Percentiles rank a stretch among this genome's conserved stretches.
These are phyloP conservation scores for Pangasius mekongensis DNA, from an alignment of 2,797 vertebrate genomes.

Conservation along the genomic window DNA sequence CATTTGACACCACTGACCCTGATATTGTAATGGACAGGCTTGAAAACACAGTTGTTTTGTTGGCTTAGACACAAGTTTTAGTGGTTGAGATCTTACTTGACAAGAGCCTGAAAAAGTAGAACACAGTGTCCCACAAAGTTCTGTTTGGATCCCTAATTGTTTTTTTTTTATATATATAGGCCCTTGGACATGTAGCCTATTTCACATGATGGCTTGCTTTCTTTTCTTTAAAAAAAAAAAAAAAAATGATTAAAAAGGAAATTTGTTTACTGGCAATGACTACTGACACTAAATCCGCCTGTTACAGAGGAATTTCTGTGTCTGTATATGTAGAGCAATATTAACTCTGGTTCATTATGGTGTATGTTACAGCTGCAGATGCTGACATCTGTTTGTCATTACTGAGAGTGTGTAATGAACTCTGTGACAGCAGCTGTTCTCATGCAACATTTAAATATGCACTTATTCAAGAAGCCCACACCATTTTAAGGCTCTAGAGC, in stretches of 20 bases:
- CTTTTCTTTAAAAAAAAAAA: not conserved
- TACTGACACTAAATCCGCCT: not conserved
- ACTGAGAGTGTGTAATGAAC: slow-evolving; percentile 68
- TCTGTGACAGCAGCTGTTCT: slow-evolving; percentile 64
- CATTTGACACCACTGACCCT: not conserved
- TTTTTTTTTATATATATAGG: too few relatives aligned
- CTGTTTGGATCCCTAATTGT: not conserved
- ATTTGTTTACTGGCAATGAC: not conserved
- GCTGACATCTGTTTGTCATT: slow-evolving; percentile 72
- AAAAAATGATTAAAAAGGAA: not conserved
- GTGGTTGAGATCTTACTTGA: not conserved
- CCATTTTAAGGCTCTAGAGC: slow-evolving; percentile 50
- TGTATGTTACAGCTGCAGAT: slow-evolving; percentile 36
- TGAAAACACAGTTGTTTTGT: not conserved
- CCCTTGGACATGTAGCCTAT: too few relatives aligned
- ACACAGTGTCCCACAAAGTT: not conserved
- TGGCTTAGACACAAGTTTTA: not conserved
- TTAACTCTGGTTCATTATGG: slow-evolving; percentile 62
- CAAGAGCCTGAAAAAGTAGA: not conserved
- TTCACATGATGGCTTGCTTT: too few relatives aligned
- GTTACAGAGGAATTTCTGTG: not conserved
- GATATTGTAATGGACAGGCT: not conserved
- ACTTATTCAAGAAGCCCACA: slow-evolving; percentile 59
- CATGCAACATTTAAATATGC: slow-evolving; percentile 63
- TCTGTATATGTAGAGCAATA: slow-evolving; percentile 54